phyloP scores from a whole-genome alignment of 2,888 invertebrate genomes.

The Plagodis dolabraria region DNA sequence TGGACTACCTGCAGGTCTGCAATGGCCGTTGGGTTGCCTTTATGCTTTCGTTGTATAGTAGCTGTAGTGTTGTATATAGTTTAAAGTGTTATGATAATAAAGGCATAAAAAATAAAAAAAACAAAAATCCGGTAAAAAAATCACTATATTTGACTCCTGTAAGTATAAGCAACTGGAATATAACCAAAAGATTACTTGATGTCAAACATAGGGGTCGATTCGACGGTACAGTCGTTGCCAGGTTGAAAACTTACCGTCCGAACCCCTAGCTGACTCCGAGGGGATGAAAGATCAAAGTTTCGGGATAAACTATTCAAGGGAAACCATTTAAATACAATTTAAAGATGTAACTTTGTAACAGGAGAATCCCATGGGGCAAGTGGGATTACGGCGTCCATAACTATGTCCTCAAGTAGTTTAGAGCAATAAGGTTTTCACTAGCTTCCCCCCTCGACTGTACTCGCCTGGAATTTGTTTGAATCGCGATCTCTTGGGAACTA shows the following conservation, averaged over 20 bases:
- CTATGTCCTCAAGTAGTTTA: neutral
- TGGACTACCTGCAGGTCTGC: too few species aligned
- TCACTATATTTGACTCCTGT: too few species aligned
- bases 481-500: too few species aligned
- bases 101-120: too few species aligned
- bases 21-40: too few species aligned
- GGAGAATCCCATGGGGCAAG: constrained; percentile 10
- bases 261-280: constrained; percentile 6
- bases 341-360: constrained; percentile 20
- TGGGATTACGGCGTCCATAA: constrained; percentile 2
- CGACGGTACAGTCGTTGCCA: constrained; percentile 12
- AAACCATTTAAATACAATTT: constrained; percentile 28
- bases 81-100: too few species aligned
- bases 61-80: too few species aligned
- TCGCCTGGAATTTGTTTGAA: too few species aligned
- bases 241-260: constrained; percentile 12
- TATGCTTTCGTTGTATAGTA: too few species aligned
- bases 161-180: too few species aligned
- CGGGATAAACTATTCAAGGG: constrained; percentile 26
- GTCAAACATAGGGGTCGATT: constrained; percentile 10
- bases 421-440: neutral
- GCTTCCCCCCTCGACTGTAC: too few species aligned
- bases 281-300: constrained; percentile 33
- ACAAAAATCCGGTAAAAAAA: too few species aligned
- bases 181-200: neutral